phyloP scores from a whole-genome alignment of 2,888 invertebrate species.

The Blastobasis adustella region DNA sequence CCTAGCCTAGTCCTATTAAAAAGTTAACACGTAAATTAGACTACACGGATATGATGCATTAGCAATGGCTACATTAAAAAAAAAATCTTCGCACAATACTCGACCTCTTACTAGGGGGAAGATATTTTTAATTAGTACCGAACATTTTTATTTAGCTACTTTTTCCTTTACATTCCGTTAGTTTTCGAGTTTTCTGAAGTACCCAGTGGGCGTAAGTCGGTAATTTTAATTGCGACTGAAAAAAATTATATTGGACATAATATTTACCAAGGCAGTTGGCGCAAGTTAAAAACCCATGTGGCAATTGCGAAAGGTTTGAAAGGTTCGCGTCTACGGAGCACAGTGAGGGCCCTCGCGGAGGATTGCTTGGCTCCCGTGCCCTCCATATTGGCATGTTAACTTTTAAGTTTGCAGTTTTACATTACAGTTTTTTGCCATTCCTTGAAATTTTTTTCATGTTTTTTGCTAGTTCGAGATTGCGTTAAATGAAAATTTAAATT shows the following conservation, averaged over 20 bases:
- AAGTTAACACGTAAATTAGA: constrained; percentile 74
- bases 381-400: too few relatives aligned
- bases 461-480: too few relatives aligned
- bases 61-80: constrained; percentile 64
- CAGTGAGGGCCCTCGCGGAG: constrained; percentile 58
- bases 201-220: constrained; percentile 27
- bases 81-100: constrained; percentile 29
- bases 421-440: too few relatives aligned
- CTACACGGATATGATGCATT: constrained; percentile 56
- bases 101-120: constrained; percentile 16
- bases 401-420: too few relatives aligned
- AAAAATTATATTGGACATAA: constrained; percentile 43
- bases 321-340: constrained; percentile 53
- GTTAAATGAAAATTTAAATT: too few relatives aligned
- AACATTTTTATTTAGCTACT: constrained; percentile 7
- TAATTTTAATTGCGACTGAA: constrained; percentile 48
- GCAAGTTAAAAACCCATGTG: constrained; percentile 65
- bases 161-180: constrained; percentile 40
- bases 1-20: constrained; percentile 68
- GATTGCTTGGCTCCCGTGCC: constrained; percentile 14
- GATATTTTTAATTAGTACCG: constrained; percentile 18
- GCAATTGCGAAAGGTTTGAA: constrained; percentile 68
- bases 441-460: constrained; percentile 31
- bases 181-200: constrained; percentile 29
- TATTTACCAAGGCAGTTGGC: constrained; percentile 29